Evolutionary conservation across 2,797 vertebrate genomes (phyloP), one percentile per base, ranked within the genome.

Genomic region (Phoeniculus purpureus): DNA sequence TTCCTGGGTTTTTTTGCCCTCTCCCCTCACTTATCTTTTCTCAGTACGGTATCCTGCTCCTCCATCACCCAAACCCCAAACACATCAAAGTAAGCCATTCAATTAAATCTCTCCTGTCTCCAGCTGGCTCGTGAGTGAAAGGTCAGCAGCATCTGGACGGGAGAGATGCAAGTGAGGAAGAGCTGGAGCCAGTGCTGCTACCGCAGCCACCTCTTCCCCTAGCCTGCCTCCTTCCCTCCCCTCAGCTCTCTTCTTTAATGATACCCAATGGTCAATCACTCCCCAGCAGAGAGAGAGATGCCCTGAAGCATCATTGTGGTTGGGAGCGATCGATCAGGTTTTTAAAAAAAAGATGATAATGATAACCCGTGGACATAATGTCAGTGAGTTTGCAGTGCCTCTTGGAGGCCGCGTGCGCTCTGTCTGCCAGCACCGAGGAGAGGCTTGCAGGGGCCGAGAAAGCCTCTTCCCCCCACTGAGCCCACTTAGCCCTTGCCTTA

Each of bases 81-180:
- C 97, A 98, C 98, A 98, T 98, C 98, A 98, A 97, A 99, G 98
- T 98, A 98, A 98, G 98, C 98, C 95, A 97, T 98, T 99, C 98
- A 99, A 99, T 99, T 99, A 99, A 99, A 98, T 98, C 98, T 98
- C 98, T 99, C 97, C 97, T 65, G 67, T 97, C 98, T 99, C 98
- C 98, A 98, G 98, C 99, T 98, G 98, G 98, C 98, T 98, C 97
- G 97, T 97, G 98, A 98, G 98, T 98, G 98, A 99, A 99, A 99
- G 99, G 99, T 99, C 99, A 99, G 97, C 82, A 76, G 98, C 98
- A 96, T 98, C 98, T 96, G 96, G 98, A 97, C 98, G 98, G 98
- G 98, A 98, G 97, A 98, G 96, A 98, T 95, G 96, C 21, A 21
- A 6, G 10, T 4, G 4, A 97, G 92, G 82, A 96, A 92, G 97